Percentiles rank a stretch among this genome's conserved stretches.
These are phyloP conservation scores for Lophius piscatorius DNA, from an alignment of 2,113 vertebrate genomes.

Conservation along the genomic window DNA sequence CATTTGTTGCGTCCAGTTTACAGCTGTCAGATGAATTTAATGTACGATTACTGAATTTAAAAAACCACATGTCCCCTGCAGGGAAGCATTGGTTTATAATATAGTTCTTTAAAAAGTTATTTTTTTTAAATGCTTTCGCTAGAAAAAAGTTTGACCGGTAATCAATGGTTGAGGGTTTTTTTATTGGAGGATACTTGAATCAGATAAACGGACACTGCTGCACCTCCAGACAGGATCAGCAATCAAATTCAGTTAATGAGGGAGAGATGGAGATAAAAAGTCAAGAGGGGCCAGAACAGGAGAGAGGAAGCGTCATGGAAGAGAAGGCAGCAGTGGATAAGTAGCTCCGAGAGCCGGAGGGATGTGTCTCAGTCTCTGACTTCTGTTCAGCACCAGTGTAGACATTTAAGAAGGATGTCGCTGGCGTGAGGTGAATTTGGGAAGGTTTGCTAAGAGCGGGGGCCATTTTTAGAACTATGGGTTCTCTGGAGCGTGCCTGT, in stretches of 20 bases:
- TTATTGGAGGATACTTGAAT: conserved; percentile 14
- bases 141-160: neutral
- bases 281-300: conserved; percentile 2
- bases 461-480: neutral
- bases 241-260: conserved; percentile 36
- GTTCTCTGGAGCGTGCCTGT: conserved; percentile 9
- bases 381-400: conserved; percentile 16
- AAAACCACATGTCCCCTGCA: too few species aligned
- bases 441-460: neutral
- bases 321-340: too few species aligned
- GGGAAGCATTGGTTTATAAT: too few species aligned
- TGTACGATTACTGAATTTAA: too few species aligned
- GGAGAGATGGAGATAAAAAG: conserved; percentile 30
- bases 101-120: too few species aligned
- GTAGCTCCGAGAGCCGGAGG: conserved; percentile 7
- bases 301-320: conserved; percentile 18
- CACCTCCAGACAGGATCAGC: conserved; percentile 34
- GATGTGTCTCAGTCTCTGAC: conserved; percentile 21
- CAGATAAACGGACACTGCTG: conserved; percentile 14
- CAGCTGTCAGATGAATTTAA: too few species aligned
- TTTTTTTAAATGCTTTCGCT: too few species aligned
- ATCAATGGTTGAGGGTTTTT: conserved; percentile 8
- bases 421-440: conserved; percentile 26
- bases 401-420: conserved; percentile 19
- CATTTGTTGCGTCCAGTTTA: too few species aligned